Evolutionary conservation across 2,797 vertebrate genomes (phyloP).

Genomic region (Sebastes melanostomus): DNA sequence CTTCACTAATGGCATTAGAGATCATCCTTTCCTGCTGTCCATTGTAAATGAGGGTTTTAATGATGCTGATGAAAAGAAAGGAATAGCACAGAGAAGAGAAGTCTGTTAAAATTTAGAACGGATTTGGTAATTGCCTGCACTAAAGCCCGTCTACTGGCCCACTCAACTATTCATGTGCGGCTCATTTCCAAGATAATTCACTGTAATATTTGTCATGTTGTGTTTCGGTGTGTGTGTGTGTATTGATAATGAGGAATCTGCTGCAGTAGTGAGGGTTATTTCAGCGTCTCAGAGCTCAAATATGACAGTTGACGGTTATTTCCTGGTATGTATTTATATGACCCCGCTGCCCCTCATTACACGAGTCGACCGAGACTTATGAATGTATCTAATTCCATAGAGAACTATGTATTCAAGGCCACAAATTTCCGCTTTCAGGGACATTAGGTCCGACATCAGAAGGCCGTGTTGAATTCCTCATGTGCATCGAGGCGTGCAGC

Average conservation of each 20-base stretch:
- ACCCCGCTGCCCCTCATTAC: neutral
- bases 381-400: conserved; percentile 20
- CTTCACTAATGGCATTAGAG: conserved; percentile 67
- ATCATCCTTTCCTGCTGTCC: conserved; percentile 67
- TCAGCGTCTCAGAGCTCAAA: neutral
- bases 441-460: conserved; percentile 44
- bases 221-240: neutral
- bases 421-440: conserved; percentile 29
- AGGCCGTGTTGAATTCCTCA: conserved; percentile 46
- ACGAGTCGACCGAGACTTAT: neutral
- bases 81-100: conserved; percentile 1
- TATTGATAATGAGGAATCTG: conserved; percentile 11
- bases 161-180: conserved; percentile 37
- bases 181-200: conserved; percentile 49
- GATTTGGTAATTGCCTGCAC: conserved; percentile 56
- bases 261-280: neutral
- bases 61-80: conserved; percentile 66
- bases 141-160: conserved; percentile 42
- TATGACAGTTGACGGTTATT: neutral
- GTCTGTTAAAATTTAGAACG: conserved; percentile 54
- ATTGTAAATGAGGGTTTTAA: conserved; percentile 64
- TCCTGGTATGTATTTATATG: neutral
- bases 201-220: conserved; percentile 30
- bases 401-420: conserved; percentile 18
- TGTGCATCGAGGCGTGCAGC: conserved; percentile 59